Evolutionary conservation across 2,113 vertebrate species (phyloP).

Genomic region (Vulpes lagopus): DNA sequence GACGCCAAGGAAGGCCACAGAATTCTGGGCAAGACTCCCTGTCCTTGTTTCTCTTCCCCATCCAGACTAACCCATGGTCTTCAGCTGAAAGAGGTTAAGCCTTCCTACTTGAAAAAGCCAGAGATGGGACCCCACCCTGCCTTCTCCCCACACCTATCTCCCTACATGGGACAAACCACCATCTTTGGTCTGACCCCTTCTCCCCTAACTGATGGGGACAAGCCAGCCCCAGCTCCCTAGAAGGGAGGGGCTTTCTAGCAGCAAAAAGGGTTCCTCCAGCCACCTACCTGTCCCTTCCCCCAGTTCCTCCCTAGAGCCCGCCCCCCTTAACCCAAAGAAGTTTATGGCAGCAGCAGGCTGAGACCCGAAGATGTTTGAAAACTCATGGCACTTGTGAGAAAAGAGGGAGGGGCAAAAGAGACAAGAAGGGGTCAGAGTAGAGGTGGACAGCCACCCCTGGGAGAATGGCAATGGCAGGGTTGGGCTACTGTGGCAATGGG

Average conservation of each 20-base stretch:
- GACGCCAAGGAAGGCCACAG: background rate
- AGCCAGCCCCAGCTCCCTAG: conserved; percentile 73
- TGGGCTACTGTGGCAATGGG: conserved; percentile 24
- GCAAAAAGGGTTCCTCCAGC: conserved; percentile 78
- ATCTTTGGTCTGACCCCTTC: conserved; percentile 82
- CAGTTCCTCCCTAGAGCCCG: conserved; percentile 57
- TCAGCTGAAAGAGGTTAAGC: conserved; percentile 19
- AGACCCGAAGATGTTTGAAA: conserved; percentile 80
- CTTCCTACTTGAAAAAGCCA: conserved; percentile 33
- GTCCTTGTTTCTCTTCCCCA: background rate
- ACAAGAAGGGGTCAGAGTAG: conserved; percentile 43
- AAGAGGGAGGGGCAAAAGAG: conserved; percentile 51
- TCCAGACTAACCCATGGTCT: conserved; percentile 1
- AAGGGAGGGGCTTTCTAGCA: conserved; percentile 80
- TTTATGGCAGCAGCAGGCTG: conserved; percentile 79
- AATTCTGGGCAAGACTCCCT: background rate
- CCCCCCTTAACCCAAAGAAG: conserved; percentile 69
- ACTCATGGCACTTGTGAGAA: conserved; percentile 85
- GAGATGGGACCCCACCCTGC: conserved; percentile 48
- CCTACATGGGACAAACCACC: conserved; percentile 72
- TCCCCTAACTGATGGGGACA: conserved; percentile 67
- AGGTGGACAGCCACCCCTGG: conserved; percentile 9
- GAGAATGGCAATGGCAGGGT: conserved; percentile 70
- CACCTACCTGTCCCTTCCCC: conserved; percentile 46
- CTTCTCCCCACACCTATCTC: conserved; percentile 77